These are phyloP conservation scores for Dryobotodes eremita DNA, from an alignment of 2,888 invertebrate genomes.

Conservation along the genomic window DNA sequence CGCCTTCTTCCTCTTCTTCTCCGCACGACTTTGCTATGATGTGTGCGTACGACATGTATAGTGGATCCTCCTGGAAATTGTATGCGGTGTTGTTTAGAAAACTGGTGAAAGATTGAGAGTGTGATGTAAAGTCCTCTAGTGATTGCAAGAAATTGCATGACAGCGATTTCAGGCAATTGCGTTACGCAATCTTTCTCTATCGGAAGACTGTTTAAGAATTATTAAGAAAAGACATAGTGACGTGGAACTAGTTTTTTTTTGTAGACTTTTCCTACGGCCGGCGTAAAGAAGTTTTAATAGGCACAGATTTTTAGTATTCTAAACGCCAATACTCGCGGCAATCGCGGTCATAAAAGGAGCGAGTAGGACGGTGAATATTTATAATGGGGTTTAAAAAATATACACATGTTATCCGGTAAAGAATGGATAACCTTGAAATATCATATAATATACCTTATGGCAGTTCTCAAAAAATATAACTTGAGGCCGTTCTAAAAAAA, in stretches of 20 bases:
- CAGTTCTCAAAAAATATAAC: too few species aligned
- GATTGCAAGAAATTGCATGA: neutral
- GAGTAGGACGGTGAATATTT: neutral
- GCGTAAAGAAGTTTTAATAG: too few species aligned
- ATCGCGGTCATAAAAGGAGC: neutral
- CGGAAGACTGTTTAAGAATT: neutral
- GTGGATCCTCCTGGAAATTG: constrained; percentile 93
- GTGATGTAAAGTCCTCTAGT: neutral
- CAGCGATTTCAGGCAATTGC: neutral
- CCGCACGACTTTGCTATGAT: constrained; percentile 99
- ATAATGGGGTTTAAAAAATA: neutral
- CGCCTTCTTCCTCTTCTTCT: constrained; percentile 99
- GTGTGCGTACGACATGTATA: constrained; percentile 99
- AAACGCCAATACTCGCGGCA: neutral
- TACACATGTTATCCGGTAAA: too few species aligned
- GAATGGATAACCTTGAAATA: too few species aligned
- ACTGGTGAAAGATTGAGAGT: neutral
- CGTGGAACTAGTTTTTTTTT: neutral
- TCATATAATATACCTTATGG: too few species aligned
- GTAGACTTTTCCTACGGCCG: neutral
- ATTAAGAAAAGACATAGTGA: neutral
- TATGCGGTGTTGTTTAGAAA: neutral
- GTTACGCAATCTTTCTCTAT: neutral
- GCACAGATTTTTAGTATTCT: neutral
- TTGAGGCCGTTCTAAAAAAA: too few species aligned